Evolutionary conservation across 2,113 vertebrate genomes (phyloP), one percentile per base, ranked within the genome.

Genomic region (Aldabrachelys gigantea): DNA sequence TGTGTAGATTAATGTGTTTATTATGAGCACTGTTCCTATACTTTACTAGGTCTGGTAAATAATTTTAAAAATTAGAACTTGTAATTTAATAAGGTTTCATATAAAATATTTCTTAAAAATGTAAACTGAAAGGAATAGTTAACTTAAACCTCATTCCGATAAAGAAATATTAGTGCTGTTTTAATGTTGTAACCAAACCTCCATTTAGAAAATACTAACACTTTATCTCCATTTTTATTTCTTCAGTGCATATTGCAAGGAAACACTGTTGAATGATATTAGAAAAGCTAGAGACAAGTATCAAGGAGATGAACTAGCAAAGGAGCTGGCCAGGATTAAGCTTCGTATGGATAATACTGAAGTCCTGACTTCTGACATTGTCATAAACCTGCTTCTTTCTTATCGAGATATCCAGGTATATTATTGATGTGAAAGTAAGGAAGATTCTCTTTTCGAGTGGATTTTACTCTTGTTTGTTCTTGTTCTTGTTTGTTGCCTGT

Each of bases 371-470:
- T 98, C 99, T 96, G 99, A 99, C 94, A 99, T 99, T 78, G 97
- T 99, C 90, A 99, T 99, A 98, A 99, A 99, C 97, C 98, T 99
- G 88, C 99, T 99, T 62, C 99, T 99, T 94, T 99, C 99, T 82
- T 99, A 99, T 98, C 98, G 99, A 93, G 99, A 99, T 97, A 99
- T 99, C 94, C 99, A 99, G 99, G 99, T 99, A 98, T 82, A 79
- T 81, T 87, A 56, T 35, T 81, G 41, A 91, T 87, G n/a, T 83
- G 27, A 52, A 83, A 56, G 50, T 56, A 62, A 82, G 22, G 6
- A 86, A 85, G 29, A 22, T 79, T 85, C 8, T 88, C 87, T 87
- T 84, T 65, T 27, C 0, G 0, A 84, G 47, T 3, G 8, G 3
- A 87, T 95, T 95, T 90, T 41, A 4, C 47, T 82, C 24, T 82